Base-by-base conservation (phyloP, 2,888 invertebrate species). In the Oscheius sp. region DNA sequence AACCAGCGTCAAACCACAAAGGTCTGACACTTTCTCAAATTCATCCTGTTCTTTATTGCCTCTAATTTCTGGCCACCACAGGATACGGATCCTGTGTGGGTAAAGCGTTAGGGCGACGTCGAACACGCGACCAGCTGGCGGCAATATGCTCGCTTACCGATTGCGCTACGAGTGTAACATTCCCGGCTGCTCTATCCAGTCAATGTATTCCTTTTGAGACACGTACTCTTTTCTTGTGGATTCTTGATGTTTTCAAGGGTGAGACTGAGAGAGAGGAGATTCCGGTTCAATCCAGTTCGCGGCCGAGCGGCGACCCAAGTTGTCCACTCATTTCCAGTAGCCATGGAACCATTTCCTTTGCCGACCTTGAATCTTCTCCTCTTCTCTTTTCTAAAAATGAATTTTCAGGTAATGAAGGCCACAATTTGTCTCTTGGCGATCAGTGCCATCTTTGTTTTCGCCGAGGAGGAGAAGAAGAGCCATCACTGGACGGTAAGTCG, bases 401-500 rank as follows among this genome's bases (percentile, higher is more conserved):
- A 2, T 66, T 46, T 69, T 21, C 61, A 70, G 70, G 72, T 72
- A 52, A 72, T 72, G 72, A 72, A 55, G 41, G 41, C 56, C 46
- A 21, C 56, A n/a, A n/a, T 72, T 55, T 72, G 53, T 53, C 63
- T 72, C 12, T 41, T 72, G 66, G 71, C 61, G 13, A 23, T 66
- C 21, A 59, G 29, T 64, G 66, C 56, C 56, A 23, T 53, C 46
- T 25, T 23, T 29, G 27, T 64, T 16, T 49, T 27, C 21, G 75
- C 70, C 9, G 78, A 72, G 27, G 83, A 88, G 61, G 86, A 87
- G 64, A 84, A 86, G 69, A 88, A 87, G 23, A 18, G 9, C 18
- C 66, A 66, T n/a, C 66, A 66, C 29, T 66, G 66, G 66, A 66
- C 66, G 25, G 66, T 66, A 52, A 52, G 61, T 66, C 12, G 18